Conservation (phyloP, 2,888 invertebrate genomes). For the Halictus ligatus region DNA sequence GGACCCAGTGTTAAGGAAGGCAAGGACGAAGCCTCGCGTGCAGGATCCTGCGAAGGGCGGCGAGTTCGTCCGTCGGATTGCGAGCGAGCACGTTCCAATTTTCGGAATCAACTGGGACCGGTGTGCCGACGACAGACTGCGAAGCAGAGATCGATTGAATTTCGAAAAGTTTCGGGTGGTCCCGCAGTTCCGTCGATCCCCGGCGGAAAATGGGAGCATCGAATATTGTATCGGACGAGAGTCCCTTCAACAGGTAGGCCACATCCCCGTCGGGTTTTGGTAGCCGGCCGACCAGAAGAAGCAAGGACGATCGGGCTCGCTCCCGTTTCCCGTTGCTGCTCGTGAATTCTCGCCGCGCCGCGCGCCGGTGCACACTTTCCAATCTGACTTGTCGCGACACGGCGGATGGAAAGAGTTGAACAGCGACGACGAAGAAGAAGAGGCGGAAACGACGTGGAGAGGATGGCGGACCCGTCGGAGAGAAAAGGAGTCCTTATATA, state of each 20-base stretch:
- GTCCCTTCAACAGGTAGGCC: constrained; percentile 74
- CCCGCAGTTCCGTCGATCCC: constrained; percentile 17
- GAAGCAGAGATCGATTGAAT: background rate
- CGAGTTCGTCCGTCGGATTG: too few relatives aligned
- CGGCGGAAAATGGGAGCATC: constrained; percentile 14
- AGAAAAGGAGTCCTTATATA: constrained; percentile 69
- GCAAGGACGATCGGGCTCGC: constrained; percentile 41
- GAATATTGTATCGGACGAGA: constrained; percentile 46
- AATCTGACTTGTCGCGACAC: constrained; percentile 61
- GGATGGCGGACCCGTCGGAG: constrained; percentile 23
- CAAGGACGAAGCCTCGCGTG: too few relatives aligned
- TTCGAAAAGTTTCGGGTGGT: constrained; percentile 6
- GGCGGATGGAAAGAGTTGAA: constrained; percentile 45
- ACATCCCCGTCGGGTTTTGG: constrained; percentile 56
- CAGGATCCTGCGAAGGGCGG: too few relatives aligned
- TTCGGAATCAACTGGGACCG: background rate
- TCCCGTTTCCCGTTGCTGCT: constrained; percentile 40
- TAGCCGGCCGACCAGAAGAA: constrained; percentile 51
- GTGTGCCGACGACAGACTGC: background rate
- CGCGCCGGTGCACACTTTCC: constrained; percentile 62
- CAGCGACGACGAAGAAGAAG: background rate
- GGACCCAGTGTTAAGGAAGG: too few relatives aligned
- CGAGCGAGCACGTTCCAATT: background rate
- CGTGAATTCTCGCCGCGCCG: constrained; percentile 57
- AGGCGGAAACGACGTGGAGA: background rate